phyloP scores from a whole-genome alignment of 2,797 vertebrate species.

The Limosa lapponica region DNA sequence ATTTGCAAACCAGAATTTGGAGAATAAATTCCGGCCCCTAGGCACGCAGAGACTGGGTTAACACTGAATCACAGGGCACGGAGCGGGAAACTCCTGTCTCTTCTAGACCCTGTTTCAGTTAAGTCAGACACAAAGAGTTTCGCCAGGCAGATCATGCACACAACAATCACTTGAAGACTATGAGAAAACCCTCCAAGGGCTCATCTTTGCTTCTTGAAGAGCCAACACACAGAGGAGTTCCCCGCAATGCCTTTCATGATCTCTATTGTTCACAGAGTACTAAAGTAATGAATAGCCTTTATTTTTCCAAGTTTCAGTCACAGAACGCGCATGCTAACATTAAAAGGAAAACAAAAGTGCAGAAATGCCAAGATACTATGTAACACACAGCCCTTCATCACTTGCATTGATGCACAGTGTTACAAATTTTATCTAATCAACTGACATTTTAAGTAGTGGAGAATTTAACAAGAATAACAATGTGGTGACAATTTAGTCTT shows the following conservation, averaged over 20 bases:
- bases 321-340: conserved; percentile 28
- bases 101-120: not conserved
- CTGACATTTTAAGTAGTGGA: conserved; percentile 72
- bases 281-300: conserved; percentile 56
- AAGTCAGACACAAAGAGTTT: conserved; percentile 46
- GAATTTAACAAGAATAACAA: conserved; percentile 81
- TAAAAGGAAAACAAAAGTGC: conserved; percentile 68
- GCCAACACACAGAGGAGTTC: conserved; percentile 45
- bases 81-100: not conserved
- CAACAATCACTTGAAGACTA: conserved; percentile 55
- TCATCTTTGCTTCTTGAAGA: conserved; percentile 47
- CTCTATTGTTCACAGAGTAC: conserved; percentile 3
- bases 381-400: conserved; percentile 59
- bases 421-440: conserved; percentile 78
- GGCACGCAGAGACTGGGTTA: not conserved
- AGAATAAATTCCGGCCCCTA: not conserved
- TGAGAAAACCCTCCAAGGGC: conserved; percentile 35
- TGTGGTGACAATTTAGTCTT: conserved; percentile 78
- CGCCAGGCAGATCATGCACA: conserved; percentile 59
- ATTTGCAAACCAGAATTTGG: not conserved
- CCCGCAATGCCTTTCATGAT: conserved; percentile 57
- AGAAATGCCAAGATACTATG: conserved; percentile 60
- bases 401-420: conserved; percentile 54
- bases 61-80: not conserved
- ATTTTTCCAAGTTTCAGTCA: conserved; percentile 49